A percentile compares a stretch with the other conserved stretches of the same genome.
Evolutionary conservation across 2,113 vertebrate species (phyloP).

Genomic region (Triplophysa rosa): DNA sequence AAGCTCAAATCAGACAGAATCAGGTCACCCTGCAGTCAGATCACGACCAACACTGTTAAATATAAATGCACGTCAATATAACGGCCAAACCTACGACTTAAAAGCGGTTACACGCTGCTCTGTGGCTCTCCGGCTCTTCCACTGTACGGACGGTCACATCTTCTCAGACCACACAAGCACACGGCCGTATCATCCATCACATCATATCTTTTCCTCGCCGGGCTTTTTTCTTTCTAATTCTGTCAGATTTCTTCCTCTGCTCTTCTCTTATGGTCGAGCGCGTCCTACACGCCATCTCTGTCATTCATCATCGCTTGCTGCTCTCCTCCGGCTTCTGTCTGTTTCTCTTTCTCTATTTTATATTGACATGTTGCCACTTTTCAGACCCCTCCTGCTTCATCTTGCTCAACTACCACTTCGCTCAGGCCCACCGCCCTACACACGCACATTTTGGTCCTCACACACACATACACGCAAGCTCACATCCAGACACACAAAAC

Average conservation of each 20-base stretch:
- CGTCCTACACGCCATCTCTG: constrained; percentile 41
- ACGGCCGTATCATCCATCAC: constrained; percentile 29
- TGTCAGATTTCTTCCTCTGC: constrained; percentile 28
- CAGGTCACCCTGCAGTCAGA: constrained; percentile 17
- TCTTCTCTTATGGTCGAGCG: constrained; percentile 38
- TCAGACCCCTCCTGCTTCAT: constrained; percentile 47
- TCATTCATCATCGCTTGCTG: constrained; percentile 47
- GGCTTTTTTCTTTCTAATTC: constrained; percentile 41
- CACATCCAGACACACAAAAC: neutral
- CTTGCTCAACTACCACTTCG: constrained; percentile 43
- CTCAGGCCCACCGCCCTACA: constrained; percentile 17
- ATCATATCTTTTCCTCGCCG: constrained; percentile 8
- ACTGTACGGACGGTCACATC: neutral
- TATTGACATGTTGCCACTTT: constrained; percentile 59
- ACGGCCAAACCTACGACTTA: neutral
- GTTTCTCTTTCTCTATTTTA: constrained; percentile 51
- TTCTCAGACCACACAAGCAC: constrained; percentile 14
- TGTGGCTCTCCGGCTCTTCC: neutral
- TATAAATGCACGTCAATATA: neutral
- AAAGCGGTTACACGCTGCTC: neutral
- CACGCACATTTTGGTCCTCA: constrained; percentile 8
- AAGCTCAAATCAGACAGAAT: constrained; percentile 10
- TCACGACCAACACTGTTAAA: constrained; percentile 13
- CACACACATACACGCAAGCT: constrained; percentile 9
- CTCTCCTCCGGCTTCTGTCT: constrained; percentile 42